phyloP scores from a whole-genome alignment of 2,888 invertebrate genomes.

The Isoperla grammatica region DNA sequence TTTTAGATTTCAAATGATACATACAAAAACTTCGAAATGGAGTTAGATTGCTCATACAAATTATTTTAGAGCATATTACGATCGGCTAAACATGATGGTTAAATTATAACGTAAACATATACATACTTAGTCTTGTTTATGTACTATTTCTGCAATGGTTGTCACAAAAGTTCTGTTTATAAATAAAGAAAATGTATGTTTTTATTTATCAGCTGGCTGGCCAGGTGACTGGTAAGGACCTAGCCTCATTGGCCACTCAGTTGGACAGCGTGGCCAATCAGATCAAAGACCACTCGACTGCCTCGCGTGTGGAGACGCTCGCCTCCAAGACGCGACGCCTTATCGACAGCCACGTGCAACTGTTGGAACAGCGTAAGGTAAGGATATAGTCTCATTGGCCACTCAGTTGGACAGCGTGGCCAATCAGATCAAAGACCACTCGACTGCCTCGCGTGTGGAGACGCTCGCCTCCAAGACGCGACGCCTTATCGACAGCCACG shows the following conservation, averaged over 20 bases:
- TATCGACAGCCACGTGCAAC: constrained; percentile 58
- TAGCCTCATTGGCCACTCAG: constrained; percentile 60
- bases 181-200: too few relatives aligned
- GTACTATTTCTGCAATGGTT: too few relatives aligned
- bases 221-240: constrained; percentile 56
- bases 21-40: too few relatives aligned
- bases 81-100: too few relatives aligned
- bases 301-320: constrained; percentile 66
- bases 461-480: constrained; percentile 60
- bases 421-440: constrained; percentile 62
- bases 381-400: constrained; percentile 51
- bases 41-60: too few relatives aligned
- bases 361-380: constrained; percentile 51
- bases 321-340: constrained; percentile 60
- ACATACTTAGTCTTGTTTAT: too few relatives aligned
- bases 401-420: constrained; percentile 62
- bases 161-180: too few relatives aligned
- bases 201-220: constrained; percentile 49
- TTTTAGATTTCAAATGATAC: too few relatives aligned
- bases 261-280: constrained; percentile 60
- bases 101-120: too few relatives aligned
- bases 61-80: too few relatives aligned
- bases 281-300: constrained; percentile 62
- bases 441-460: constrained; percentile 66
- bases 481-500: constrained; percentile 56